Evolutionary conservation across 2,888 invertebrate species (phyloP).

Genomic region (Epinotia ramella): DNA sequence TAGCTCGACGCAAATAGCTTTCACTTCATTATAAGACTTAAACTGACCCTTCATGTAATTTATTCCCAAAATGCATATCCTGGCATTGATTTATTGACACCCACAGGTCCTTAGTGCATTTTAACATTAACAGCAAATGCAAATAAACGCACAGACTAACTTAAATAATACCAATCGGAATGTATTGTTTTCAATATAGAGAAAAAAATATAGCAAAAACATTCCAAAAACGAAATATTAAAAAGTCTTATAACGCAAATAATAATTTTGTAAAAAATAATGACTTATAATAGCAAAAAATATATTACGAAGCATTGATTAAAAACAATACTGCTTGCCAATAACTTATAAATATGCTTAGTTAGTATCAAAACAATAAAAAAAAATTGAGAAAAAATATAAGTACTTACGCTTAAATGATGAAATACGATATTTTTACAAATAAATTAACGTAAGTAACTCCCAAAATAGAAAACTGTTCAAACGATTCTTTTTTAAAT

Average conservation of each 20-base stretch:
- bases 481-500: background rate
- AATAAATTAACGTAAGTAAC: slow-evolving; percentile 5
- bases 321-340: slow-evolving; percentile 32
- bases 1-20: too few species aligned
- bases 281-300: slow-evolving; percentile 46
- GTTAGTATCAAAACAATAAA: slow-evolving; percentile 18
- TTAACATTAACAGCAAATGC: slow-evolving; percentile 34
- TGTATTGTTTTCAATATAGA: slow-evolving; percentile 41
- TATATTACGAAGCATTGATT: slow-evolving; percentile 10
- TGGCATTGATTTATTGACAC: background rate
- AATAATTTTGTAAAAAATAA: slow-evolving; percentile 37
- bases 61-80: too few species aligned
- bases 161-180: slow-evolving; percentile 39
- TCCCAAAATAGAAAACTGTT: background rate
- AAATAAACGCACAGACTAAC: slow-evolving; percentile 25
- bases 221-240: slow-evolving; percentile 26
- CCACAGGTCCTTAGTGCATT: background rate
- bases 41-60: too few species aligned
- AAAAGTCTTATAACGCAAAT: slow-evolving; percentile 14
- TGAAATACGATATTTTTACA: background rate
- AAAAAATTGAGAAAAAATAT: slow-evolving; percentile 12
- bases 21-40: too few species aligned
- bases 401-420: slow-evolving; percentile 5
- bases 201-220: slow-evolving; percentile 33
- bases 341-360: slow-evolving; percentile 27